Conservation (phyloP, 1,140 invertebrate genomes). For the Rhagoletis pomonella region DNA sequence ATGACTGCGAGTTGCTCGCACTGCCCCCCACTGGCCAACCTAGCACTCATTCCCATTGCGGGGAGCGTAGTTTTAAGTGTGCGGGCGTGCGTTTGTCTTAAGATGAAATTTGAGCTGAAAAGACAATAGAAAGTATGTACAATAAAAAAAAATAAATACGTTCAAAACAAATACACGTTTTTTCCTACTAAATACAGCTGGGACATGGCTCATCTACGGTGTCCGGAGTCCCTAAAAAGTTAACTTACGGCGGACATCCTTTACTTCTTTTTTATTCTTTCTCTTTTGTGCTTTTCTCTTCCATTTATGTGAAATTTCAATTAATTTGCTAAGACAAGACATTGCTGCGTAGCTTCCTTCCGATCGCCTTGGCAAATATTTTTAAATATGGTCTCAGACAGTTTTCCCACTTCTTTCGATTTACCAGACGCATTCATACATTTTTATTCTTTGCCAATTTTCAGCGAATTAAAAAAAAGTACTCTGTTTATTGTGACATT, state of each 20-base stretch:
- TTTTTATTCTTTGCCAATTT: background rate
- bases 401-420: constrained; percentile 26
- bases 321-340: constrained; percentile 50
- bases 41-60: background rate
- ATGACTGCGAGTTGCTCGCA: background rate
- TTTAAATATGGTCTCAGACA: constrained; percentile 49
- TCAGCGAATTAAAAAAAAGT: background rate
- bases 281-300: background rate
- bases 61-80: background rate
- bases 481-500: constrained; percentile 41
- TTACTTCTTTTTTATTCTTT: background rate
- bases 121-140: constrained; percentile 31
- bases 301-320: constrained; percentile 44
- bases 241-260: constrained; percentile 27
- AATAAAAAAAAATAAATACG: constrained; percentile 16
- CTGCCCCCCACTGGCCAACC: background rate
- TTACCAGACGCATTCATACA: background rate
- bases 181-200: background rate
- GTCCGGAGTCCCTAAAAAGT: background rate
- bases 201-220: background rate
- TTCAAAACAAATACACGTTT: constrained; percentile 16
- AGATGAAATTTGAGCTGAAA: constrained; percentile 50
- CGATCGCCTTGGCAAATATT: background rate
- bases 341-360: constrained; percentile 25
- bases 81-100: constrained; percentile 1